Percentiles rank a stretch among this genome's conserved stretches.
These are phyloP conservation scores for Psettodes erumei DNA, from an alignment of 2,113 vertebrate genomes.

Conservation along the genomic window DNA sequence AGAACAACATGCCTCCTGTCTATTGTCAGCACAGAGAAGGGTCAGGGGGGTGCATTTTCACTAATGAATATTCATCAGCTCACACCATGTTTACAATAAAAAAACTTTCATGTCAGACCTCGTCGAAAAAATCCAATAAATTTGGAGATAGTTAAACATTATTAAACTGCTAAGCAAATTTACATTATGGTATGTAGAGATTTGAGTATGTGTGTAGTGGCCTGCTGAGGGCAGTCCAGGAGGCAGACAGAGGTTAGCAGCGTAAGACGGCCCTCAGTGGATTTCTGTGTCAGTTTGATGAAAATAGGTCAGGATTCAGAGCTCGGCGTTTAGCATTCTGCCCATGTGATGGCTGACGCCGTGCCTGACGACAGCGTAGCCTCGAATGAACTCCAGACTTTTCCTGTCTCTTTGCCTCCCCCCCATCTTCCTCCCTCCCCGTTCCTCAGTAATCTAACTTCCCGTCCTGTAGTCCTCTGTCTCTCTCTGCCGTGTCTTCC, in stretches of 20 bases:
- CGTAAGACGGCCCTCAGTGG: conserved; percentile 61
- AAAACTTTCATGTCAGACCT: too few species aligned
- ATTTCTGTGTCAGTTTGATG: conserved; percentile 81
- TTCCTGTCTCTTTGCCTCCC: conserved; percentile 13
- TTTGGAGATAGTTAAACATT: conserved; percentile 54
- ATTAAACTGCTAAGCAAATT: conserved; percentile 45
- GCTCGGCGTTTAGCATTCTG: conserved; percentile 78
- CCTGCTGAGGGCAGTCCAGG: conserved; percentile 28
- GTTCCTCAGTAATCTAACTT: conserved; percentile 42
- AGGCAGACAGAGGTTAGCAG: conserved; percentile 64
- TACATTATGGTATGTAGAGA: conserved; percentile 30
- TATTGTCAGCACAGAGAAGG: conserved; percentile 56
- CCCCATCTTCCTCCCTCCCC: conserved; percentile 11
- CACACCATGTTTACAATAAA: conserved; percentile 62
- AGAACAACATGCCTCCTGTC: conserved; percentile 44
- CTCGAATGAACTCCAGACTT: conserved; percentile 73
- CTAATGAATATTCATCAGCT: conserved; percentile 73
- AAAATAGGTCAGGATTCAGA: conserved; percentile 83
- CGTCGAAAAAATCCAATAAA: conserved; percentile 26
- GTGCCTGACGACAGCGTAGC: conserved; percentile 69
- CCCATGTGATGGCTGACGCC: conserved; percentile 72
- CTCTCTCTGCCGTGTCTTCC: conserved; percentile 33
- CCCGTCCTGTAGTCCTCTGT: conserved; percentile 42
- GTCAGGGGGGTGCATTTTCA: conserved; percentile 47
- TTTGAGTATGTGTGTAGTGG: conserved; percentile 28